These are phyloP conservation scores for Amniataba percoides DNA, from an alignment of 2,797 vertebrate genomes.

Conservation along the genomic window DNA sequence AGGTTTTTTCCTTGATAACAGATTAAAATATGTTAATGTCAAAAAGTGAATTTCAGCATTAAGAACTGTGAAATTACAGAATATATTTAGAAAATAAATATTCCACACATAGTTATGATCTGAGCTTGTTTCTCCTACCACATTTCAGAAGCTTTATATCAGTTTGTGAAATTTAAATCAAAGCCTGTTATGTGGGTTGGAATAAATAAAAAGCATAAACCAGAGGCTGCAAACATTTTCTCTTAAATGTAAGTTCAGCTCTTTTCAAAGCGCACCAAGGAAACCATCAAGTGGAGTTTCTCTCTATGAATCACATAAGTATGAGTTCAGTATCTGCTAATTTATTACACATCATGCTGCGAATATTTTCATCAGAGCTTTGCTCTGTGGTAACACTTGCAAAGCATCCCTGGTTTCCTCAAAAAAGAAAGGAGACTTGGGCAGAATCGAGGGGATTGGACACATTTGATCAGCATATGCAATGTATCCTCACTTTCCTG, in stretches of 20 bases:
- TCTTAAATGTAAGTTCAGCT: conserved; percentile 25
- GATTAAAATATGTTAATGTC: conserved; percentile 3
- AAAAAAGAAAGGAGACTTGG: neutral
- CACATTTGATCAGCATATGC: conserved; percentile 28
- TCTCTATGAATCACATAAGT: conserved; percentile 1
- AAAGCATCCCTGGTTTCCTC: conserved; percentile 5
- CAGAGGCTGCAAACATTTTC: conserved; percentile 4
- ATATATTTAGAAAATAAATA: neutral
- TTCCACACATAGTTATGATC: neutral
- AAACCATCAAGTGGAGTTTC: conserved; percentile 8
- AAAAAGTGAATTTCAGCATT: neutral
- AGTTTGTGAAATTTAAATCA: conserved; percentile 2
- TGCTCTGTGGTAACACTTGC: conserved; percentile 28
- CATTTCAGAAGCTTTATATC: neutral
- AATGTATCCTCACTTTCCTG: conserved; percentile 28
- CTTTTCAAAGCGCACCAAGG: neutral
- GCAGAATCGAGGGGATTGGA: conserved; percentile 9
- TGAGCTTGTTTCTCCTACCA: neutral
- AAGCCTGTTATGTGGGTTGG: neutral
- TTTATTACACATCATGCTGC: conserved; percentile 1
- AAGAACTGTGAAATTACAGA: conserved; percentile 9
- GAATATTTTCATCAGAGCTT: conserved; percentile 20
- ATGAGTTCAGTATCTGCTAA: conserved; percentile 26
- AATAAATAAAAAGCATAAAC: conserved; percentile 27
- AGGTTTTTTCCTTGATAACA: neutral